A percentile compares a stretch with the other conserved stretches of the same genome.
These are phyloP conservation scores for Aspidiotus rigidus DNA, from an alignment of 2,888 invertebrate species.

Conservation along the genomic window DNA sequence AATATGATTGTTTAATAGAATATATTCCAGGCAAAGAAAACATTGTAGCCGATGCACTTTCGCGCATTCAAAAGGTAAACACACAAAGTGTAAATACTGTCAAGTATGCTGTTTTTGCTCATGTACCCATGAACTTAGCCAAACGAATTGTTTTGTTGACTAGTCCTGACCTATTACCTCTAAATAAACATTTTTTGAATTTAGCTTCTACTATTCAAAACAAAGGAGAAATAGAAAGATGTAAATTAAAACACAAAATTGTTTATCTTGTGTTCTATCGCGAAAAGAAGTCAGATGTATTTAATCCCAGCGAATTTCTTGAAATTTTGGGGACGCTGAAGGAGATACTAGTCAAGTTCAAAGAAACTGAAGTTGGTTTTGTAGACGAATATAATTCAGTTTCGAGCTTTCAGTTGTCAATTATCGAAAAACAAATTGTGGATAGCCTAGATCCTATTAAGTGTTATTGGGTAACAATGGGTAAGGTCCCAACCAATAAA, in stretches of 20 bases:
- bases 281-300: background rate
- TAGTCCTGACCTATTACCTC: background rate
- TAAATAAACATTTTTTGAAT: no score
- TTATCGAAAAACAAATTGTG: background rate
- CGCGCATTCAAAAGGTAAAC: constrained; percentile 1
- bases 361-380: constrained; percentile 1
- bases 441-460: background rate
- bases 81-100: no score
- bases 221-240: no score
- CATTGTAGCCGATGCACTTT: constrained; percentile 4
- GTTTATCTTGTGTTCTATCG: background rate
- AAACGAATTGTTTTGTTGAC: background rate
- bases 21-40: constrained; percentile 8
- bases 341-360: background rate
- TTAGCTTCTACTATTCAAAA: no score
- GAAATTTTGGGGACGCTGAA: background rate
- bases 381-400: background rate
- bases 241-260: no score
- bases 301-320: background rate
- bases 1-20: constrained; percentile 8
- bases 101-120: no score
- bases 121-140: no score
- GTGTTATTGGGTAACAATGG: background rate
- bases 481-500: background rate
- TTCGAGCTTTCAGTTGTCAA: background rate